Conservation (phyloP, 1,140 invertebrate species). For the Drosophila kepulauana region DNA sequence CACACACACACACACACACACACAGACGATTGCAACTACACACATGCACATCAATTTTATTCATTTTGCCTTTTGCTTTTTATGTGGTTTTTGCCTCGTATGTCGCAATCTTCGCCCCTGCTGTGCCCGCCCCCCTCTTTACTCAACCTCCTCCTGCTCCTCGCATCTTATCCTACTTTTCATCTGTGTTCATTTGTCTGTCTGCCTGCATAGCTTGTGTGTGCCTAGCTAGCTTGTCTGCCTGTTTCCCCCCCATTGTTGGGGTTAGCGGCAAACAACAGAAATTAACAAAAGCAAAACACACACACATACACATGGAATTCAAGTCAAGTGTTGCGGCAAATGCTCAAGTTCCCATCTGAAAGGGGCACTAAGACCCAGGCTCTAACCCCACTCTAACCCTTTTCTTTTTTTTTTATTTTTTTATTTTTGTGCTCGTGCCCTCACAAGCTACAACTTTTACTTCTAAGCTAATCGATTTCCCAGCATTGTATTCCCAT, state of each 20-base stretch:
- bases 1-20: background rate
- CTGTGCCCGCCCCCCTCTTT: background rate
- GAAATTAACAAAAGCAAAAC: conserved; percentile 72
- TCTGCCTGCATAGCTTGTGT: background rate
- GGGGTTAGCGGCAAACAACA: conserved; percentile 75
- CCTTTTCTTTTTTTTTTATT: too few species aligned
- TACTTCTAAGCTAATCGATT: background rate
- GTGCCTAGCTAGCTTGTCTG: conserved; percentile 37
- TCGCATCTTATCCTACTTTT: conserved; percentile 34
- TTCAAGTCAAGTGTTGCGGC: conserved; percentile 75
- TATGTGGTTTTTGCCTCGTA: conserved; percentile 22
- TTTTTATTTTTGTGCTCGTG: too few species aligned
- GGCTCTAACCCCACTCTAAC: background rate
- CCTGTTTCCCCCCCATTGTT: conserved; percentile 52
- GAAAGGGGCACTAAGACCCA: background rate
- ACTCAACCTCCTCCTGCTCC: background rate
- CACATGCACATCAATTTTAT: conserved; percentile 41
- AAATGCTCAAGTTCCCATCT: conserved; percentile 40
- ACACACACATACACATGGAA: conserved; percentile 36
- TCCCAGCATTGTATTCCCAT: background rate
- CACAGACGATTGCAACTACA: background rate
- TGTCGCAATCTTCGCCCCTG: conserved; percentile 8
- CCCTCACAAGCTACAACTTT: too few species aligned
- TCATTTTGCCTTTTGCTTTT: conserved; percentile 47
- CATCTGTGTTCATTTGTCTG: conserved; percentile 34